Percentiles rank a stretch among this genome's conserved stretches.
Evolutionary conservation across 2,797 vertebrate species (phyloP).

Genomic region (Enteromius trimaculatus): DNA sequence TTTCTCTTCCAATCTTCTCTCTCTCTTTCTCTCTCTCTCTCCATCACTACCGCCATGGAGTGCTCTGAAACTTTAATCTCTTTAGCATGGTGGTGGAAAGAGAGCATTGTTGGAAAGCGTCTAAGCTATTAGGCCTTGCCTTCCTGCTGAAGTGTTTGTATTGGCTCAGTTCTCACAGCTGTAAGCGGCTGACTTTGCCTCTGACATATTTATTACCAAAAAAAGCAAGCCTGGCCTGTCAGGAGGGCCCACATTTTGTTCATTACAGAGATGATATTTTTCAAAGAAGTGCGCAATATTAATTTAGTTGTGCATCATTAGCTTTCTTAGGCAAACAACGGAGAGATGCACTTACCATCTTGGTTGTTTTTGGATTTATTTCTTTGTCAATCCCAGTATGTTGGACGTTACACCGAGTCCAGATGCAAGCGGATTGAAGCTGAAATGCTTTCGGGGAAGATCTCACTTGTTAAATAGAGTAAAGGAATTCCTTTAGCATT

Average conservation of each 20-base stretch:
- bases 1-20: slow-evolving; percentile 17
- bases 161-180: slow-evolving; percentile 51
- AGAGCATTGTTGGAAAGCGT: slow-evolving; percentile 54
- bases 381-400: slow-evolving; percentile 16
- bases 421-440: slow-evolving; percentile 28
- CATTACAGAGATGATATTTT: slow-evolving; percentile 64
- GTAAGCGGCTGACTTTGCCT: slow-evolving; percentile 54
- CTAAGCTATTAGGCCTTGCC: slow-evolving; percentile 54
- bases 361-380: slow-evolving; percentile 43
- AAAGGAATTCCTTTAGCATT: slow-evolving; percentile 9
- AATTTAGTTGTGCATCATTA: slow-evolving; percentile 61
- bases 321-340: slow-evolving; percentile 55
- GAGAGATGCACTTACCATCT: slow-evolving; percentile 36
- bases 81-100: slow-evolving; percentile 47
- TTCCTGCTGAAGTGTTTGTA: slow-evolving; percentile 57
- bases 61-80: slow-evolving; percentile 43
- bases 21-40: slow-evolving; percentile 1
- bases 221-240: slow-evolving; percentile 47
- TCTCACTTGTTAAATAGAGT: slow-evolving; percentile 12
- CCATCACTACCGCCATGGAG: slow-evolving; percentile 37
- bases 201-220: slow-evolving; percentile 58
- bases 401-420: slow-evolving; percentile 24
- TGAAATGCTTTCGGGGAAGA: slow-evolving; percentile 24
- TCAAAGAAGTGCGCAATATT: slow-evolving; percentile 60
- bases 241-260: slow-evolving; percentile 61